phyloP scores from a whole-genome alignment of 2,113 vertebrate genomes.

The Psittacara wagleri region DNA sequence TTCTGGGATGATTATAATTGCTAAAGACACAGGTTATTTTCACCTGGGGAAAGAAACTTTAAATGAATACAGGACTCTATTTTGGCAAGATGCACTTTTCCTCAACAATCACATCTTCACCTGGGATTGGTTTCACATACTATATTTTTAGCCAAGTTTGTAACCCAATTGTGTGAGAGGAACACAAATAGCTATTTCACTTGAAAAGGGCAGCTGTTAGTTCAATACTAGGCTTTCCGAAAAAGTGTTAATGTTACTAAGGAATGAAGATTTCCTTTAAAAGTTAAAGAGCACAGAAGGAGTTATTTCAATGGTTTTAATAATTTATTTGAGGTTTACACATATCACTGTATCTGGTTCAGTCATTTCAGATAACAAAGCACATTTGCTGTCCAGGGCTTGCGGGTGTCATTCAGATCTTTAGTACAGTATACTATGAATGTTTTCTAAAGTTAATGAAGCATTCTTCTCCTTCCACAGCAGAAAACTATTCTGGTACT shows the following conservation, averaged over 20 bases:
- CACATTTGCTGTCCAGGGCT: background rate
- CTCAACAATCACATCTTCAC: background rate
- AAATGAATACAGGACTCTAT: background rate
- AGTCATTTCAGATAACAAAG: background rate
- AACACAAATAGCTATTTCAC: background rate
- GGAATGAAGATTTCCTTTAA: background rate
- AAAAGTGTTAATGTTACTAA: background rate
- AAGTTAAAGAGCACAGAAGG: background rate
- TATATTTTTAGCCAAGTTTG: background rate
- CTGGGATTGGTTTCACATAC: background rate
- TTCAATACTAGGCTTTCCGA: background rate
- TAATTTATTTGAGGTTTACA: background rate
- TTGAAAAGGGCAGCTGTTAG: background rate
- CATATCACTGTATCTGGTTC: background rate
- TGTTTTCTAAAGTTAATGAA: constrained; percentile 6
- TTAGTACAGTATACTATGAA: background rate
- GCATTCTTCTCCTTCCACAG: background rate
- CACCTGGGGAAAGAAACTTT: background rate
- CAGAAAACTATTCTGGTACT: background rate
- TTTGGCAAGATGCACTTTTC: background rate
- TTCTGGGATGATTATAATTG: background rate
- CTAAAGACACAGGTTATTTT: background rate
- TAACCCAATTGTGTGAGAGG: background rate
- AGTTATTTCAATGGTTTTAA: background rate
- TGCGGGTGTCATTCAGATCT: background rate